Evolutionary conservation across 2,113 vertebrate species (phyloP), one percentile per base, ranked within the genome.

Genomic region (Chloropsis cyanopogon): DNA sequence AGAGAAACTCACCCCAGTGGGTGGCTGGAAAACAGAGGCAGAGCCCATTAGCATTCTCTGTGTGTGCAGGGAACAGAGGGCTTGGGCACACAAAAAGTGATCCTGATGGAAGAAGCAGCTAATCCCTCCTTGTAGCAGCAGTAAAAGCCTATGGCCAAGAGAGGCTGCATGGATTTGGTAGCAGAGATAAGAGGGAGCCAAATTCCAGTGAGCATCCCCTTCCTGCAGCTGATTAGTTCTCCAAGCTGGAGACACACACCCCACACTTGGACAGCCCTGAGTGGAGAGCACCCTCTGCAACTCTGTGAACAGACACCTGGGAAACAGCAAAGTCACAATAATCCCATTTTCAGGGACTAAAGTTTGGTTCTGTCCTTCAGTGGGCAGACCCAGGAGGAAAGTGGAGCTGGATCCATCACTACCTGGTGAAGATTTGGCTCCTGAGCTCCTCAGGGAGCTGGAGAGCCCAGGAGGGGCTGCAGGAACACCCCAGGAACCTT

Each of bases 171-270:
- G 84, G 73, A 63, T 91, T 95, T 54, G 70, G 89, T 33, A 84
- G 89, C 66, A 61, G 78, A 93, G 91, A 93, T 76, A 92, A 92
- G 89, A 53, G 33, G 18, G 49, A 93, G 61, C 57, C 84, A 49
- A 87, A 82, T 70, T 59, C 39, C 63, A 53, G 91, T 0, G 37
- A 79, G 69, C 73, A 68, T 64, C 53, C 3, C 69, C 64, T 60
- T 41, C 85, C 60, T 56, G 33, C 80, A 33, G n/a, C 25, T 71
- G 92, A 82, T 88, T 2, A 88, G 52, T 91, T 4, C 73, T 75
- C 65, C 39, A 22, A 41, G 65, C 87, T 41, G 69, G 80, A 44
- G 84, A 23, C 47, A 37, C 19, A 5, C 4, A 28, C 23, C 29
- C 11, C 57, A 31, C 20, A 0, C 65, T 41, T 8, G 49, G 84